Conservation (phyloP, 2,888 invertebrate species). For the Drosophila suboccidentalis region DNA sequence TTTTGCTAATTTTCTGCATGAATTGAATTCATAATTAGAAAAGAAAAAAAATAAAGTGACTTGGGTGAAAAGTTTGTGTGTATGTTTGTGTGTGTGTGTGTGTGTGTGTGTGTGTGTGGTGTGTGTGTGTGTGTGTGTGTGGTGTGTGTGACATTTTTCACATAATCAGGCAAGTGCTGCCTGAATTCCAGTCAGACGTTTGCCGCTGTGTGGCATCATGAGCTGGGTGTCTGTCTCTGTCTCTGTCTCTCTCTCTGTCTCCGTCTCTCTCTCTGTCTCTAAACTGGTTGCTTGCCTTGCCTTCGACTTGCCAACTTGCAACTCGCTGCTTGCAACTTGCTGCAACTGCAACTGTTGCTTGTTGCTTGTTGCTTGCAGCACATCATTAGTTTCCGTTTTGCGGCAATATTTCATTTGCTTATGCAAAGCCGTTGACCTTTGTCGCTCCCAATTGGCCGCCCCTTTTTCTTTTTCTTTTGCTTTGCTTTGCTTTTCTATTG, state of each 20-base stretch:
- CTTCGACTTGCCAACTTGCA: slow-evolving; percentile 26
- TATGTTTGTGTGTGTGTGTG: slow-evolving; percentile 14
- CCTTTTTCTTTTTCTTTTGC: not conserved
- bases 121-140: slow-evolving; percentile 25
- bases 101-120: slow-evolving; percentile 35
- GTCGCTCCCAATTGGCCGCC: slow-evolving; percentile 33
- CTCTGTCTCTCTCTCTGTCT: slow-evolving; percentile 1
- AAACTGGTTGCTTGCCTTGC: slow-evolving; percentile 59
- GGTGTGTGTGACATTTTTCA: slow-evolving; percentile 80
- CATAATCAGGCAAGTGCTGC: slow-evolving; percentile 79
- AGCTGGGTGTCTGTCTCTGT: slow-evolving; percentile 17
- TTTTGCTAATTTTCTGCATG: slow-evolving; percentile 81
- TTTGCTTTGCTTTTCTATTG: not conserved
- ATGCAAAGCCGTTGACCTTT: slow-evolving; percentile 78
- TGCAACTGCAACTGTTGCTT: slow-evolving; percentile 11
- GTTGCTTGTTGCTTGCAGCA: slow-evolving; percentile 57
- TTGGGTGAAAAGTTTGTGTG: slow-evolving; percentile 37
- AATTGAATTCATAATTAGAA: slow-evolving; percentile 82
- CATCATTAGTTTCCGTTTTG: slow-evolving; percentile 84
- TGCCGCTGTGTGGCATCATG: slow-evolving; percentile 71
- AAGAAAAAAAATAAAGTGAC: slow-evolving; percentile 21
- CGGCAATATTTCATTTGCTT: slow-evolving; percentile 82
- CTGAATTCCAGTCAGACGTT: slow-evolving; percentile 72
- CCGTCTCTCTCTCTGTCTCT: slow-evolving; percentile 2
- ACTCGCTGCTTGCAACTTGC: slow-evolving; percentile 40